Base-by-base conservation (phyloP, 2,797 vertebrate genomes). In the Champsocephalus gunnari region DNA sequence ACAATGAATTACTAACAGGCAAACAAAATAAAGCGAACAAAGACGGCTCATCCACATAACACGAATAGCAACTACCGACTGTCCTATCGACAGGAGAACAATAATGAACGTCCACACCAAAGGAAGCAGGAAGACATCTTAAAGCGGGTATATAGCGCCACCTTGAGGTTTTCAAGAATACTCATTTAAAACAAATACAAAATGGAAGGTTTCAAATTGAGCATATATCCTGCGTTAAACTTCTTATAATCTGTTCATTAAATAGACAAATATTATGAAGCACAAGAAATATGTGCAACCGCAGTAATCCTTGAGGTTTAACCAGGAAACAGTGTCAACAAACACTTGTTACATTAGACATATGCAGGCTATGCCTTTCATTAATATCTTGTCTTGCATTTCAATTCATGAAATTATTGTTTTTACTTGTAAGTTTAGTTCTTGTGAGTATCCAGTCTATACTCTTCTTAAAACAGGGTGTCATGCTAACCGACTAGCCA, bases 81-180 rank as follows among this genome's bases (percentile, higher is more conserved):
- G 19, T 45, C 13, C 5, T 1, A 16, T 12, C 4, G 5, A 60
- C 19, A 21, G 51, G 41, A 34, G 63, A n/a, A 41, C 3, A 47
- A 43, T 38, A 75, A 50, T 2, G 19, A 49, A 28, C 2, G 19
- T 71, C 32, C 55, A 53, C 62, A 8, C 34, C 34, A 75, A 51
- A 66, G 45, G 57, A 57, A 0, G 45, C 8, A 68, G 7, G 21
- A 44, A 32, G 32, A 3, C 9, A 11, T 32, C 17, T 1, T 50
- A 48, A 41, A n/a, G 16, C 12, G 75, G 80, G 71, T 79, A 48
- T 28, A 79, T 16, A 79, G 75, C 72, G 80, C 68, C 82, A 84
- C 79, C 82, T 41, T 72, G 82, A 84, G 82, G 0, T 44, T 48
- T 0, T 3, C 12, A 49, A 64, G n/a, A 55, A 47, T 54, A 72